Percentiles rank a stretch among this genome's conserved stretches.
These are phyloP conservation scores for Drosophila leonis DNA, from an alignment of 2,888 invertebrate genomes.

Conservation along the genomic window DNA sequence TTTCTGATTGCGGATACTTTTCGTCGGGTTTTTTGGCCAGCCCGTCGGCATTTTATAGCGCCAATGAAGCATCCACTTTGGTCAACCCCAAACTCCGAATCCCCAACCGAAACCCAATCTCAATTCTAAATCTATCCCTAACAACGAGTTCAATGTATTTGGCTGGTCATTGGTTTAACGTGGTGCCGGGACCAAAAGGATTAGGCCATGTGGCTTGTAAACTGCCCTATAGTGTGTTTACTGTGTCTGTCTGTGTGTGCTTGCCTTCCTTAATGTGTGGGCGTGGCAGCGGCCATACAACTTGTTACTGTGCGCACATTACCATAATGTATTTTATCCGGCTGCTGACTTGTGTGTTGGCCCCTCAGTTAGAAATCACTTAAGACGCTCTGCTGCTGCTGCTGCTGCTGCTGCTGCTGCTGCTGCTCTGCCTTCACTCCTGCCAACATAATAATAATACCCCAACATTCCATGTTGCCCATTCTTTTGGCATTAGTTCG, in stretches of 20 bases:
- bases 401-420: no score
- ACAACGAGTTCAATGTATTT: slow-evolving; percentile 44
- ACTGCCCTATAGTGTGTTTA: slow-evolving; percentile 21
- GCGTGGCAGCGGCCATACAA: slow-evolving; percentile 51
- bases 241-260: slow-evolving; percentile 10
- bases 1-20: slow-evolving; percentile 67
- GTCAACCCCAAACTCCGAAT: slow-evolving; percentile 17
- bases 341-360: slow-evolving; percentile 43
- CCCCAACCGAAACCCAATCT: slow-evolving; percentile 1
- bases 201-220: slow-evolving; percentile 49
- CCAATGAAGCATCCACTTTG: slow-evolving; percentile 41
- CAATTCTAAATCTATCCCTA: slow-evolving; percentile 6
- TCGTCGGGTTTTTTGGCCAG: slow-evolving; percentile 28
- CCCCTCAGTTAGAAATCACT: slow-evolving; percentile 67
- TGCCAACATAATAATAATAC: slow-evolving; percentile 12
- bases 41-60: slow-evolving; percentile 52
- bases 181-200: slow-evolving; percentile 35
- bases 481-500: slow-evolving; percentile 10
- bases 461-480: background rate
- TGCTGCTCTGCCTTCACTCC: background rate
- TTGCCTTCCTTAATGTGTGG: slow-evolving; percentile 36
- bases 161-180: slow-evolving; percentile 65
- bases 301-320: slow-evolving; percentile 73
- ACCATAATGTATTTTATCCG: slow-evolving; percentile 77
- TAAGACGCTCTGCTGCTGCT: slow-evolving; percentile 46